Percentiles rank a stretch among this genome's conserved stretches.
These are phyloP conservation scores for Scelioninae gen. 2 DNA, from an alignment of 2,888 invertebrate genomes.

Conservation along the genomic window DNA sequence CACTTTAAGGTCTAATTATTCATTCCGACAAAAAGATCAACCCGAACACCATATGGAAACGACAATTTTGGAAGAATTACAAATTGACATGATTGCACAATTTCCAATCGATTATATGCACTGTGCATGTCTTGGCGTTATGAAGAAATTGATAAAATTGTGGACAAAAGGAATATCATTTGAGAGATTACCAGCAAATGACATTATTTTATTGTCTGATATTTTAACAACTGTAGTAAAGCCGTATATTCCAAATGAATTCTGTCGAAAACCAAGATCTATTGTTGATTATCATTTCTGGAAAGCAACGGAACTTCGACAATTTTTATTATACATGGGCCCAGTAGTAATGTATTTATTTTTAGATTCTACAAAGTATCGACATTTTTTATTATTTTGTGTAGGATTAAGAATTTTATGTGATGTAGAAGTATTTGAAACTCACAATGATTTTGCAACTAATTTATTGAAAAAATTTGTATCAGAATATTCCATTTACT, in stretches of 20 bases:
- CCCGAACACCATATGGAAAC: conserved; percentile 6
- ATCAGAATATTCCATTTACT: conserved; percentile 33
- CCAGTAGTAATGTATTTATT: background rate
- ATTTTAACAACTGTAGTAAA: conserved; percentile 2
- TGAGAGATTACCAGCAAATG: conserved; percentile 1
- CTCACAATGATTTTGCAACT: conserved; percentile 34
- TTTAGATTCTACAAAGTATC: conserved; percentile 4
- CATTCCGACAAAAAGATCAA: conserved; percentile 9
- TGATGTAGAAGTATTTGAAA: conserved; percentile 16
- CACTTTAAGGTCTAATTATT: conserved; percentile 7
- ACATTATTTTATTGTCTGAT: conserved; percentile 5
- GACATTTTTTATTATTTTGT: conserved; percentile 62
- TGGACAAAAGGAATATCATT: conserved; percentile 5
- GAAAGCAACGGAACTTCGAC: conserved; percentile 62
- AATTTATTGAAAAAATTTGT: conserved; percentile 45
- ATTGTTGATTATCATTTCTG: conserved; percentile 47
- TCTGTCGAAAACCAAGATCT: conserved; percentile 19
- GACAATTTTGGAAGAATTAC: conserved; percentile 9
- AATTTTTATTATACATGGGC: conserved; percentile 13
- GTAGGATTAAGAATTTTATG: conserved; percentile 50
- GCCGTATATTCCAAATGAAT: conserved; percentile 16
- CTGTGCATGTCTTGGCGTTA: conserved; percentile 22
- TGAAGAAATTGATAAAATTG: conserved; percentile 22
- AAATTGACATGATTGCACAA: conserved; percentile 27
- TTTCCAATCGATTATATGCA: conserved; percentile 34